Percentiles rank a stretch among this genome's conserved stretches.
phyloP scores from a whole-genome alignment of 2,888 invertebrate genomes.

The Netelia fuscicornis region DNA sequence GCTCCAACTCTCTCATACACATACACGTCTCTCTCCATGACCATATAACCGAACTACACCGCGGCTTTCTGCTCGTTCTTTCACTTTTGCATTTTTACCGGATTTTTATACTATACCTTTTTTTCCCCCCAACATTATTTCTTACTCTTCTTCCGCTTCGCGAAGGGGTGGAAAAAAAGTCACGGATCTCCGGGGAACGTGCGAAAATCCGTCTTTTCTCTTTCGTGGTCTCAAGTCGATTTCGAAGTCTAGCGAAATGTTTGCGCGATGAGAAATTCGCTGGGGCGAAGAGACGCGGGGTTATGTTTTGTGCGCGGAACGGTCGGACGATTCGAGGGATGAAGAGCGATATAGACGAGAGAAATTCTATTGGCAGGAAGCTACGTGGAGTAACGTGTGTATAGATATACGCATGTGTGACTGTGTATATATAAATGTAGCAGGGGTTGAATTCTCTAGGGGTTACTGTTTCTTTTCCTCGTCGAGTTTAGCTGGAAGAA shows the following conservation, averaged over 20 bases:
- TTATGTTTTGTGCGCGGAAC: conserved; percentile 15
- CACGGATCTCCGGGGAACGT: neutral
- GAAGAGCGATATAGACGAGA: conserved; percentile 31
- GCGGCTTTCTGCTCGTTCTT: neutral
- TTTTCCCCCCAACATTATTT: conserved; percentile 7
- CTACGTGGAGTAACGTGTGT: neutral
- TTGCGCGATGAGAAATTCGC: conserved; percentile 19
- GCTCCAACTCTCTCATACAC: neutral
- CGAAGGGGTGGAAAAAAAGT: neutral
- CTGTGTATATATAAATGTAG: conserved; percentile 9
- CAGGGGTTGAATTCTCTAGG: conserved; percentile 30
- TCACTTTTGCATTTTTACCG: conserved; percentile 5
- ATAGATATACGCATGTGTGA: conserved; percentile 5
- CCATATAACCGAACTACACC: neutral
- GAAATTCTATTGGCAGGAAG: conserved; percentile 16
- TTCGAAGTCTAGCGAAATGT: conserved; percentile 14
- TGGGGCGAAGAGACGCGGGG: neutral
- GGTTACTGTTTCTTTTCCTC: conserved; percentile 32
- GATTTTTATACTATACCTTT: conserved; percentile 24
- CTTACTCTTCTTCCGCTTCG: conserved; percentile 8
- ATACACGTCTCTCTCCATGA: neutral
- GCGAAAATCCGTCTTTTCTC: neutral
- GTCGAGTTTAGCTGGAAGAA: conserved; percentile 9
- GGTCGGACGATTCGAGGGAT: conserved; percentile 24
- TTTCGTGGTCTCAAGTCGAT: neutral